Evolutionary conservation across 2,888 invertebrate species (phyloP), one percentile per base, ranked within the genome.

Genomic region (Rhogogaster chlorosoma): DNA sequence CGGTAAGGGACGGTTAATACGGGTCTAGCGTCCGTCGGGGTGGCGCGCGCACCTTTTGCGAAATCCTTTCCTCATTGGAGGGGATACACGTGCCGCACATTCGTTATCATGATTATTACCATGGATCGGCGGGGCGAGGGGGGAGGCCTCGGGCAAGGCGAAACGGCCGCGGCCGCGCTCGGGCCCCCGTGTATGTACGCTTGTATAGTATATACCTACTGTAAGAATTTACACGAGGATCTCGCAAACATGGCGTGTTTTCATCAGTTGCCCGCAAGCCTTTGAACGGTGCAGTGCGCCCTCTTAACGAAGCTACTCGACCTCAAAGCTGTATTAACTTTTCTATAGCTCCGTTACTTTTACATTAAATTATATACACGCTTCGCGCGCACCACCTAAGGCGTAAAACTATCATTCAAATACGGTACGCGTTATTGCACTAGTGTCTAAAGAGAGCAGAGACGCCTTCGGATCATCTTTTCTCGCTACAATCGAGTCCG

Each of bases 31-130:
- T 38, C 10, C n/a, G 42, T 10, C 36, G 38, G 29, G n/a, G 64
- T 18, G 77, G 49, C 36, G 86, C 84, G 85, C 86, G 87, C 85
- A 84, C 84, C 82, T 88, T 87, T 86, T 86, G 87, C 88, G 88
- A 86, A 88, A 86, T 86, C 86, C 67, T 86, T 88, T 85, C 45
- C 84, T 67, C 84, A 38, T 77, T 84, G 85, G 89, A 86, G 89
- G 89, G 89, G 89, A 87, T 86, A 84, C 89, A 89, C 89, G 89
- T 89, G 89, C 89, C 89, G 83, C 84, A 77, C 84, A 87, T 89
- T 89, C 49, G 83, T 89, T 88, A 89, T 89, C 88, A 86, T 86
- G 89, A 89, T 89, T 88, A 87, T 88, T 86, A 88, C 87, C 61
- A 38, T 38, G 80, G 61, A 22, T 61, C 26, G 12, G 71, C 2